Base-by-base conservation (phyloP, 2,888 invertebrate genomes). In the Thyatira batis region DNA sequence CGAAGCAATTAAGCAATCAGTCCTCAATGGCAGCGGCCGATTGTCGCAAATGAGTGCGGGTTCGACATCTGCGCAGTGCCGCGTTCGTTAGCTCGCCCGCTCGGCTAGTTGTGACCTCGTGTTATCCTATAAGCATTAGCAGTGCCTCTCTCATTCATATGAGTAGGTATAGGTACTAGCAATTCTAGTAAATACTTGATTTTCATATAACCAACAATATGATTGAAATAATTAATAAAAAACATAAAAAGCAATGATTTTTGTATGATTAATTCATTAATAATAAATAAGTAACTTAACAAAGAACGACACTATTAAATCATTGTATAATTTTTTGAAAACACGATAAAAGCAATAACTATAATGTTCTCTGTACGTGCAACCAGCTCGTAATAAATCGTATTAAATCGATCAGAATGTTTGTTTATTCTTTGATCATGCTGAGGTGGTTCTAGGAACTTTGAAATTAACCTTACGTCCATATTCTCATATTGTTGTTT, bases 1-100 rank as follows among this genome's bases (percentile, higher is more conserved):
- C 90, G 88, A 87, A 89, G 85, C 91, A 91, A 92, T 92, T 92
- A 92, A 89, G 77, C 87, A 92, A 92, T 92, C 89, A 90, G 85
- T 78, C 85, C 73, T 84, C 85, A 86, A 86, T 82, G 84, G 82
- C 69, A 79, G 82, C 78, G 77, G 81, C 72, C 79, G 79, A 84
- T 83, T 84, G 87, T 89, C 89, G 88, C 89, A 87, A 88, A 89
- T 87, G 89, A 89, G 83, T 83, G 84, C 82, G 78, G 84, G 82
- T 81, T 82, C 77, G 78, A 78, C 82, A 82, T 82, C 81, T 82
- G 85, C 78, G 78, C 67, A n/a, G 39, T n/a, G 17, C 39, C 39
- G 39, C 39, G 17, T 39, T 48, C 48, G 48, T 48, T 48, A 48
- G 27, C 46, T 46, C 25, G 33, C 13, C 13, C 46, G n/a, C n/a